Evolutionary conservation across 2,797 vertebrate species (phyloP).

Genomic region (Micromesistius poutassou): DNA sequence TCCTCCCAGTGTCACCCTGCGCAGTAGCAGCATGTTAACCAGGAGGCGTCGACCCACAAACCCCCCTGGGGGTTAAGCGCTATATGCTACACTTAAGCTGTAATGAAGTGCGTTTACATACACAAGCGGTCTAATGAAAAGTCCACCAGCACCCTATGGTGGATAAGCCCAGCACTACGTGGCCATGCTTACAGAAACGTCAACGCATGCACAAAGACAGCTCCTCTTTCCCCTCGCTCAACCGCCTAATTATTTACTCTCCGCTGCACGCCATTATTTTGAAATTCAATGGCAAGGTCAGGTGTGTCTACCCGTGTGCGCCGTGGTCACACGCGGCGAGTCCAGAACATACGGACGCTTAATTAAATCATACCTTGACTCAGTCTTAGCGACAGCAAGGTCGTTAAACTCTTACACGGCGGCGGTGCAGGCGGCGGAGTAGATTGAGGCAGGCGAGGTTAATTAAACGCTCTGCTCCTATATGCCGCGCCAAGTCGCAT

Average conservation of each 20-base stretch:
- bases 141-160: slow-evolving; percentile 72
- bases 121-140: slow-evolving; percentile 44
- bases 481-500: slow-evolving; percentile 72
- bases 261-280: slow-evolving; percentile 54
- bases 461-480: slow-evolving; percentile 77
- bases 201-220: slow-evolving; percentile 36
- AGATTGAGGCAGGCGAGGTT: slow-evolving; percentile 76
- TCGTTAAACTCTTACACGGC: slow-evolving; percentile 79
- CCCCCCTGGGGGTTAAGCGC: neutral
- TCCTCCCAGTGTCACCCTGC: neutral
- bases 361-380: slow-evolving; percentile 80
- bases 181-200: slow-evolving; percentile 41
- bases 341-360: slow-evolving; percentile 74
- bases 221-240: slow-evolving; percentile 37
- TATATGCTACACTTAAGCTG: slow-evolving; percentile 11
- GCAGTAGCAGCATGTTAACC: too few species aligned
- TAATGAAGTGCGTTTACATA: slow-evolving; percentile 35
- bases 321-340: slow-evolving; percentile 49
- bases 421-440: slow-evolving; percentile 67
- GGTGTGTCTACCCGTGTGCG: slow-evolving; percentile 35
- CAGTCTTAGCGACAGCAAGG: slow-evolving; percentile 78
- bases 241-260: slow-evolving; percentile 62
- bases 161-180: slow-evolving; percentile 67
- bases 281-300: slow-evolving; percentile 66
- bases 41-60: neutral